A percentile compares a stretch with the other conserved stretches of the same genome.
phyloP scores from a whole-genome alignment of 2,888 invertebrate species.

The Coronaproctus castanopsis region DNA sequence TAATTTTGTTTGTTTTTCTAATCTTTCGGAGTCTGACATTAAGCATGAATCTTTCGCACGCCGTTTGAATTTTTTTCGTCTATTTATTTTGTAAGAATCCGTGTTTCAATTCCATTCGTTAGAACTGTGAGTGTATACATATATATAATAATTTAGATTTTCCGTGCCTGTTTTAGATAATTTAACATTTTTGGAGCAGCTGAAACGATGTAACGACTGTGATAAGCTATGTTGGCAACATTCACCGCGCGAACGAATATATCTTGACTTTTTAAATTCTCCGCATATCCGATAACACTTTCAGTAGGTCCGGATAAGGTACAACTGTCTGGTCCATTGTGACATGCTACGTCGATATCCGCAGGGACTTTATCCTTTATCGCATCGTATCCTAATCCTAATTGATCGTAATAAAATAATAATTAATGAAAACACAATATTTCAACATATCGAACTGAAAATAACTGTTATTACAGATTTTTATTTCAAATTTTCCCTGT shows the following conservation, averaged over 20 bases:
- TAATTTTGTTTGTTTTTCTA: too few species aligned
- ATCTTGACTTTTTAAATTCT: constrained; percentile 39
- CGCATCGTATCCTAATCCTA: constrained; percentile 27
- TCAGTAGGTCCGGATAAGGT: constrained; percentile 76
- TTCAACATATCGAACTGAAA: too few species aligned
- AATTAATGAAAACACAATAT: too few species aligned
- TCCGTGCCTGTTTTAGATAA: constrained; percentile 39
- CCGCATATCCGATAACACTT: constrained; percentile 42
- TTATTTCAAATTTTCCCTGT: too few species aligned
- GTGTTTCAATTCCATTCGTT: constrained; percentile 47
- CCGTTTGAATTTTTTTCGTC: constrained; percentile 48
- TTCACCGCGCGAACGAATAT: constrained; percentile 66
- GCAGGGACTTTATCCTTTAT: constrained; percentile 36
- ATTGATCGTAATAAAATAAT: too few species aligned
- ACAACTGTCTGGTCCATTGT: constrained; percentile 59
- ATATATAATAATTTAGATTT: too few species aligned
- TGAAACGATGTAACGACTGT: constrained; percentile 62
- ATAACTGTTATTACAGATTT: too few species aligned
- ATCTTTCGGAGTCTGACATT: too few species aligned
- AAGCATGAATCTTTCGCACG: too few species aligned
- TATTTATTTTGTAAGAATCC: constrained; percentile 71
- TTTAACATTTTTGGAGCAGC: constrained; percentile 42
- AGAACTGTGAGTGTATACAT: too few species aligned
- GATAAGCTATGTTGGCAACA: constrained; percentile 73
- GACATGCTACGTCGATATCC: constrained; percentile 67